Evolutionary conservation across 2,888 invertebrate species (phyloP).

Genomic region (Falcaria lacertinaria): DNA sequence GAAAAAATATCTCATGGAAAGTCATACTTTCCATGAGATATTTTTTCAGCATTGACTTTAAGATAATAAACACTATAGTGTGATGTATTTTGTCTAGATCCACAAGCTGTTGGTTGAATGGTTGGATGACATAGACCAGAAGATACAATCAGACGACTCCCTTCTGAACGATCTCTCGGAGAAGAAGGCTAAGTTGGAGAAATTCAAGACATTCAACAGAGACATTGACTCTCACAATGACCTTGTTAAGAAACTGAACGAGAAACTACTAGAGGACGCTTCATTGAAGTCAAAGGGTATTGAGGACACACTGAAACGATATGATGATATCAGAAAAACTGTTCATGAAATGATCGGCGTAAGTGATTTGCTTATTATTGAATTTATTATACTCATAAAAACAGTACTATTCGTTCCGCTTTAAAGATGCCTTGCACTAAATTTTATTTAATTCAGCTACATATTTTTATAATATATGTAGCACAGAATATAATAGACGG

Average conservation of each 20-base stretch:
- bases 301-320: slow-evolving; percentile 84
- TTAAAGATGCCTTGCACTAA: too few relatives aligned
- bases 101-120: slow-evolving; percentile 91
- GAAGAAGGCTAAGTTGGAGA: slow-evolving; percentile 93
- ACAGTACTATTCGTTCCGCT: too few relatives aligned
- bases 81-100: slow-evolving; percentile 42
- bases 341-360: slow-evolving; percentile 83
- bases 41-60: too few relatives aligned
- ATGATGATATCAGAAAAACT: slow-evolving; percentile 83
- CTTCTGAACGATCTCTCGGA: slow-evolving; percentile 92
- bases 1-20: too few relatives aligned
- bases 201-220: slow-evolving; percentile 89
- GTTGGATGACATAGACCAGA: slow-evolving; percentile 93
- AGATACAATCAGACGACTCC: slow-evolving; percentile 86
- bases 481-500: too few relatives aligned
- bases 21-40: too few relatives aligned
- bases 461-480: too few relatives aligned
- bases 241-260: slow-evolving; percentile 86
- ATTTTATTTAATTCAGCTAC: too few relatives aligned
- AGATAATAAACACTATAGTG: neutral
- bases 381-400: too few relatives aligned
- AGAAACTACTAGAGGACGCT: slow-evolving; percentile 84
- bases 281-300: slow-evolving; percentile 84
- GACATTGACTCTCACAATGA: slow-evolving; percentile 91
- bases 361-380: slow-evolving; percentile 42